Evolutionary conservation across 2,888 invertebrate species (phyloP).

Genomic region (Chelonus formosanus): DNA sequence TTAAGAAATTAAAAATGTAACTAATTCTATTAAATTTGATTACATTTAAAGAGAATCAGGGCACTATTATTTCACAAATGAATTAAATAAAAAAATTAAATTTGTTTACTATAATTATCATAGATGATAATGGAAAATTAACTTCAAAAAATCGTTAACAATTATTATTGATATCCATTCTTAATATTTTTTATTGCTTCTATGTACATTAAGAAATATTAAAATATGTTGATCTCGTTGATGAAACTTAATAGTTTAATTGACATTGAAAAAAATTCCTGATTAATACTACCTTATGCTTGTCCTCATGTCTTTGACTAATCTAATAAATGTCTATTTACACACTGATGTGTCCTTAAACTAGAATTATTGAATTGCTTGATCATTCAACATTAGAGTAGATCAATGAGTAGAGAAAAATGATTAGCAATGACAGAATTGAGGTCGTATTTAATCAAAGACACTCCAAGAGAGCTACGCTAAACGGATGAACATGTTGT

Average conservation of each 20-base stretch:
- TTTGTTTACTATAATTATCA: background rate
- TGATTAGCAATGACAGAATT: slow-evolving; percentile 43
- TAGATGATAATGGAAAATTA: too few species aligned
- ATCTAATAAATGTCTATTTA: slow-evolving; percentile 14
- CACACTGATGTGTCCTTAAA: background rate
- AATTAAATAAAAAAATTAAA: background rate
- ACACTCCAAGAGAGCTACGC: background rate
- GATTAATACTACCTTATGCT: too few species aligned
- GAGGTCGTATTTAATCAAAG: slow-evolving; percentile 43
- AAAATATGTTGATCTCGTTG: too few species aligned
- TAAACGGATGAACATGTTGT: slow-evolving; percentile 23
- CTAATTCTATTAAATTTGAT: too few species aligned
- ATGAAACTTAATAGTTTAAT: too few species aligned
- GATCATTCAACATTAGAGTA: background rate
- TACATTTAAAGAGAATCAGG: too few species aligned
- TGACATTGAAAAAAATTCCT: too few species aligned
- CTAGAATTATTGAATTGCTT: background rate
- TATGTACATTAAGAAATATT: too few species aligned
- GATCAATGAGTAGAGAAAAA: slow-evolving; percentile 23
- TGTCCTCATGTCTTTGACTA: background rate
- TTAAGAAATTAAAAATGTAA: slow-evolving; percentile 1
- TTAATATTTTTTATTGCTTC: too few species aligned
- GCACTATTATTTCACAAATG: background rate
- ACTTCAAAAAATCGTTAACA: too few species aligned
- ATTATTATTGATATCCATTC: too few species aligned